Evolutionary conservation across 2,113 vertebrate genomes (phyloP).

Genomic region (Aythya baeri): DNA sequence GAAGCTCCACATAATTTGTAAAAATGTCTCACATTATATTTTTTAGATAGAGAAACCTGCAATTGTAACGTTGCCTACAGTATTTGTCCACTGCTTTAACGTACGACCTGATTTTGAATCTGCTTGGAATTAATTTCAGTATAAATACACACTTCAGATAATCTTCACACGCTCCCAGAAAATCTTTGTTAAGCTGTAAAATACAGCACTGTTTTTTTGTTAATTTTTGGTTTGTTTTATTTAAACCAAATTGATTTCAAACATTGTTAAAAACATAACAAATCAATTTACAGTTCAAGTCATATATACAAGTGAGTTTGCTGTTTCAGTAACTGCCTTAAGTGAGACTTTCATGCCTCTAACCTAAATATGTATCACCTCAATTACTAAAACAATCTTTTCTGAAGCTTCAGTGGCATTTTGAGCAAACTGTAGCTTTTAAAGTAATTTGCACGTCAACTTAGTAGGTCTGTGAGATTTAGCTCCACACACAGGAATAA

Average conservation of each 20-base stretch:
- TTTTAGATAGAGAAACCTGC: not conserved
- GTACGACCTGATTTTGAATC: not conserved
- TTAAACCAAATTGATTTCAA: not conserved
- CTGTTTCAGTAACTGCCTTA: not conserved
- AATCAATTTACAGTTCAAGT: not conserved
- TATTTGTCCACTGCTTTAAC: not conserved
- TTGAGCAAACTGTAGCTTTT: not conserved
- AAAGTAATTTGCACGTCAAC: not conserved
- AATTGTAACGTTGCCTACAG: not conserved
- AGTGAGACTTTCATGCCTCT: not conserved
- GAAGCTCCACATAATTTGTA: not conserved
- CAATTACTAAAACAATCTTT: not conserved
- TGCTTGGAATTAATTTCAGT: not conserved
- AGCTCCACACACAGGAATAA: not conserved
- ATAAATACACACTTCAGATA: not conserved
- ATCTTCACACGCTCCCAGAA: not conserved
- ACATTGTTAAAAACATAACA: not conserved
- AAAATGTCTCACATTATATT: not conserved
- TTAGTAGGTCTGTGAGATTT: no score
- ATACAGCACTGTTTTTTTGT: not conserved
- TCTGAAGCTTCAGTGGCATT: not conserved
- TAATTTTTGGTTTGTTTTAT: not conserved
- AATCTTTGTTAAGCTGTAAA: not conserved
- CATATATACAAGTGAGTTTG: not conserved
- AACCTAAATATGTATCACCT: not conserved